phyloP scores from a whole-genome alignment of 2,888 invertebrate species.

The Phlogophora meticulosa region DNA sequence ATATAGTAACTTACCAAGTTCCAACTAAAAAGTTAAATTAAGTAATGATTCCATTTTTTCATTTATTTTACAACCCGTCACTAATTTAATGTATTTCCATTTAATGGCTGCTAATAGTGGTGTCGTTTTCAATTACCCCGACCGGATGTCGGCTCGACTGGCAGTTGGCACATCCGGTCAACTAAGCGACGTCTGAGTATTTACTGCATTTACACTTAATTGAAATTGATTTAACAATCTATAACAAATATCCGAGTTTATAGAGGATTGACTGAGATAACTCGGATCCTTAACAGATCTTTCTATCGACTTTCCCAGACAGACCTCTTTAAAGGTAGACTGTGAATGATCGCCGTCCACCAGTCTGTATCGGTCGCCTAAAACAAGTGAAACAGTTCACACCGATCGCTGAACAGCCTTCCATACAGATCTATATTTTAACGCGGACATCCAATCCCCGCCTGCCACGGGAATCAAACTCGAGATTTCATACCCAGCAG shows the following conservation, averaged over 20 bases:
- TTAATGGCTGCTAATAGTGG: constrained; percentile 49
- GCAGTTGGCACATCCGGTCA: constrained; percentile 51
- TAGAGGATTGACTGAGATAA: background rate
- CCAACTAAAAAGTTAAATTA: constrained; percentile 10
- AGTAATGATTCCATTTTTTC: constrained; percentile 18
- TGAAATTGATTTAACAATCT: constrained; percentile 42
- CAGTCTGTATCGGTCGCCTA: background rate
- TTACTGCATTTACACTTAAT: constrained; percentile 42
- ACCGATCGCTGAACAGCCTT: too few relatives aligned
- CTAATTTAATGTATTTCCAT: constrained; percentile 45
- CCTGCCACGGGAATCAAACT: too few relatives aligned
- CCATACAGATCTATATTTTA: too few relatives aligned
- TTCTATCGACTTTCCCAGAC: background rate
- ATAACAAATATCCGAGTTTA: constrained; percentile 14
- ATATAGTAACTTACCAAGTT: too few relatives aligned
- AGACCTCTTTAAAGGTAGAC: background rate
- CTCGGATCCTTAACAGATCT: background rate
- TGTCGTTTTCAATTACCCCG: constrained; percentile 51
- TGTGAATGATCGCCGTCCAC: too few relatives aligned
- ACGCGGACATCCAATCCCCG: too few relatives aligned
- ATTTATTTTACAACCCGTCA: constrained; percentile 31
- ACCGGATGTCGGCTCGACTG: constrained; percentile 54
- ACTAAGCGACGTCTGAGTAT: constrained; percentile 32
- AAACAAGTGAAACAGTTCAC: too few relatives aligned
- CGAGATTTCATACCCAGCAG: too few relatives aligned